Evolutionary conservation across 2,113 vertebrate species (phyloP).

Genomic region (Galeopterus variegatus): DNA sequence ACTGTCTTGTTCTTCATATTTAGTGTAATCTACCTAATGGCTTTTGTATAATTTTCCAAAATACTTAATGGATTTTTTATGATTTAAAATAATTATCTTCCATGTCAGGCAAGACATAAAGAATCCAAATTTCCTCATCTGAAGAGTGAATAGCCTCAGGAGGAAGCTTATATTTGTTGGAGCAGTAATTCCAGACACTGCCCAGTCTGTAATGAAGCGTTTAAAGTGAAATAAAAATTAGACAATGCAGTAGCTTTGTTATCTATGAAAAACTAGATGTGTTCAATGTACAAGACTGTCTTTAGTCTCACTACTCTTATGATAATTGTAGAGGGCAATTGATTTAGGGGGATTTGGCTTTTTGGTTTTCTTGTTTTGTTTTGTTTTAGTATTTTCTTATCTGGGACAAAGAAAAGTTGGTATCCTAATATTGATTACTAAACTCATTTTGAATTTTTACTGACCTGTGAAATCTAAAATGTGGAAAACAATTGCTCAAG

Average conservation of each 20-base stretch:
- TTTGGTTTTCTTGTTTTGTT: neutral
- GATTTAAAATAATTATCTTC: slow-evolving; percentile 68
- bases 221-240: slow-evolving; percentile 2
- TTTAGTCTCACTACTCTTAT: neutral
- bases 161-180: slow-evolving; percentile 9
- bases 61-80: slow-evolving; percentile 66
- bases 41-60: slow-evolving; percentile 67
- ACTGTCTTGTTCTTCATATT: slow-evolving; percentile 44
- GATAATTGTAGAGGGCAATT: neutral
- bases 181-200: neutral
- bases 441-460: slow-evolving; percentile 15
- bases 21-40: slow-evolving; percentile 58
- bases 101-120: slow-evolving; percentile 26
- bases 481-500: neutral
- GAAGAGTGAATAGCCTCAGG: neutral
- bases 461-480: slow-evolving; percentile 7
- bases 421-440: neutral
- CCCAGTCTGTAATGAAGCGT: neutral
- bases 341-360: neutral
- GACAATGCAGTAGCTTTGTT: neutral
- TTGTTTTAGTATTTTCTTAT: neutral
- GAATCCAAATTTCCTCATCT: slow-evolving; percentile 41
- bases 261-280: neutral
- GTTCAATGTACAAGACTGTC: neutral
- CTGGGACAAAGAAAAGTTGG: neutral